Conservation (phyloP, 2,888 invertebrate genomes). For the Dolomedes plantarius region DNA sequence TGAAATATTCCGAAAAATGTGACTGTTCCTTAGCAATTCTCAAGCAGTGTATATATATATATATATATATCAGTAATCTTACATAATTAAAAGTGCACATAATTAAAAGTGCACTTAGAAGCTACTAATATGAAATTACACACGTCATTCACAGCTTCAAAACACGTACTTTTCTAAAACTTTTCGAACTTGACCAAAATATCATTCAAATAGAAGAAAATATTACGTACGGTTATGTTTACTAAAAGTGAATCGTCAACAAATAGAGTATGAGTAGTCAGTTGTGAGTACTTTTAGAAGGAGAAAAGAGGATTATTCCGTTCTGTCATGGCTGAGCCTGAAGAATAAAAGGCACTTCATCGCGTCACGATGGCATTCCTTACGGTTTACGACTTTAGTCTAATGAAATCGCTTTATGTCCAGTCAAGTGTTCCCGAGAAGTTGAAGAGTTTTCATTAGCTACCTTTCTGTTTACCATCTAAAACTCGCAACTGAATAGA, state of each 20-base stretch:
- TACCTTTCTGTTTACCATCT: neutral
- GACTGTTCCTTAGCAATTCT: too few relatives aligned
- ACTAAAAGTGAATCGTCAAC: neutral
- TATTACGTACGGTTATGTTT: too few relatives aligned
- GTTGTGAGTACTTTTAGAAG: neutral
- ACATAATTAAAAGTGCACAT: too few relatives aligned
- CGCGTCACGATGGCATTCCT: neutral
- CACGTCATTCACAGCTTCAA: too few relatives aligned
- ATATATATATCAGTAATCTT: too few relatives aligned
- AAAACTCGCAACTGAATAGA: neutral
- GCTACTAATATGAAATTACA: too few relatives aligned
- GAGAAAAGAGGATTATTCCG: neutral
- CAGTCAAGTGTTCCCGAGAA: neutral
- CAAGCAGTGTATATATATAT: too few relatives aligned
- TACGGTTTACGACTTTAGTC: neutral
- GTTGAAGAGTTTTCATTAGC: neutral
- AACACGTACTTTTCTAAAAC: too few relatives aligned
- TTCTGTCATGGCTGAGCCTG: neutral
- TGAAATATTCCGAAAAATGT: too few relatives aligned
- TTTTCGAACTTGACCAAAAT: too few relatives aligned
- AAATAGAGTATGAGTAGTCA: neutral
- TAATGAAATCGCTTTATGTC: constrained; percentile 2
- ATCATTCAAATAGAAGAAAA: too few relatives aligned
- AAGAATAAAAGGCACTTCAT: neutral
- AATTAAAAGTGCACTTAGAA: too few relatives aligned